These are phyloP conservation scores for Slavum lentiscoides DNA, from an alignment of 2,888 invertebrate species.

Conservation along the genomic window DNA sequence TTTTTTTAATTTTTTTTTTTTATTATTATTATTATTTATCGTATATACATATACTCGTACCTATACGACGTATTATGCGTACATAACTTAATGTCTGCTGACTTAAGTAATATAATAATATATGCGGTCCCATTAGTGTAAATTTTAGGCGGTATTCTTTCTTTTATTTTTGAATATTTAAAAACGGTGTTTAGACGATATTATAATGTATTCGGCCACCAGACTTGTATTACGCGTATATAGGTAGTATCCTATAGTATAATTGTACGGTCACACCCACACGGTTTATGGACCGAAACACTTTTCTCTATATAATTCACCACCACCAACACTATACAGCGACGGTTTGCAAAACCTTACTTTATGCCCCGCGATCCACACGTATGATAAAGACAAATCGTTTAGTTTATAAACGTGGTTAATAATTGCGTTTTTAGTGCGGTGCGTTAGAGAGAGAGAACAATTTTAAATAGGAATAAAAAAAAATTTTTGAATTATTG, in stretches of 20 bases:
- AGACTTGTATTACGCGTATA: too few relatives aligned
- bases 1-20: too few relatives aligned
- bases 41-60: not conserved
- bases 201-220: not conserved
- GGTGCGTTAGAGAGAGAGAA: not conserved
- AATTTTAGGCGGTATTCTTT: constrained; percentile 30
- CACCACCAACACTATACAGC: not conserved
- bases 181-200: not conserved
- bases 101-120: constrained; percentile 13
- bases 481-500: too few relatives aligned
- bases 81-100: constrained; percentile 7
- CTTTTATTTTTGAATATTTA: constrained; percentile 10
- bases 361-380: not conserved
- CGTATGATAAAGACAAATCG: not conserved
- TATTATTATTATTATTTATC: not conserved
- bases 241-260: too few relatives aligned
- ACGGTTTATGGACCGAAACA: constrained; percentile 25
- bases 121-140: constrained; percentile 51
- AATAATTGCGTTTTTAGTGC: not conserved
- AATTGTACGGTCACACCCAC: constrained; percentile 14
- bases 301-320: not conserved
- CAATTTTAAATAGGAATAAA: not conserved
- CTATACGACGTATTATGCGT: too few relatives aligned
- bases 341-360: not conserved
- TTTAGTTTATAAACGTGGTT: constrained; percentile 6